Evolutionary conservation across 1,140 invertebrate genomes (phyloP), one percentile per base, ranked within the genome.

Genomic region (Brachionus rotundiformis): DNA sequence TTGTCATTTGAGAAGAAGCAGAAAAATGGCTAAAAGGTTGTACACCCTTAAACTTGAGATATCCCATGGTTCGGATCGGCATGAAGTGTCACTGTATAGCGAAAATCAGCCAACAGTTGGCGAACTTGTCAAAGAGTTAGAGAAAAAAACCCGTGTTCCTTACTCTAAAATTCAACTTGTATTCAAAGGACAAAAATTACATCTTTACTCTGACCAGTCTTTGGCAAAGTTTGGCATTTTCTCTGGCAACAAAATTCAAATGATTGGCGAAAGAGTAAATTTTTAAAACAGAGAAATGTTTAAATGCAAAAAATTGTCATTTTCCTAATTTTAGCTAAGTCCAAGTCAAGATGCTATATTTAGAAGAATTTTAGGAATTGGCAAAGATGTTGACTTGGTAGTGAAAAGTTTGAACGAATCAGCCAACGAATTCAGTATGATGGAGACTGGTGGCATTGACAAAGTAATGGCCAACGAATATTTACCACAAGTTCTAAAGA

Each of bases 111-210:
- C 81, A 6, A 29, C 27, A 11, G 81, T 82, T 31, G 25, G 23
- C 7, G 63, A 82, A 33, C 49, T 82, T 25, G 33, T 82, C 6
- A 39, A 73, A 49, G 81, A 71, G 31, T 19, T 82, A 1, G 81
- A 82, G 47, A 27, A 39, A 10, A 68, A 82, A 59, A 71, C 63
- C 7, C 61, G 63, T 2, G 81, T 82, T 13, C 81, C 81, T 16
- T 39, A 27, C 2, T 47, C 36, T 0, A 31, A 33, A 31, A 61
- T 63, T 29, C 61, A 54, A 6, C 63, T 82, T 33, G 25, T 82
- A 19, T 82, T 82, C 54, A 71, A 73, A 27, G 81, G 81, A 10
- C 81, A 82, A 82, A 36, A 47, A 25, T 75, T 82, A 31, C 81
- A 82, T 61, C 16, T 29, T 16, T 27, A 71, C 8, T 27, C 25